Base-by-base conservation (phyloP, 2,888 invertebrate genomes). In the Leptopilina drosophilae region DNA sequence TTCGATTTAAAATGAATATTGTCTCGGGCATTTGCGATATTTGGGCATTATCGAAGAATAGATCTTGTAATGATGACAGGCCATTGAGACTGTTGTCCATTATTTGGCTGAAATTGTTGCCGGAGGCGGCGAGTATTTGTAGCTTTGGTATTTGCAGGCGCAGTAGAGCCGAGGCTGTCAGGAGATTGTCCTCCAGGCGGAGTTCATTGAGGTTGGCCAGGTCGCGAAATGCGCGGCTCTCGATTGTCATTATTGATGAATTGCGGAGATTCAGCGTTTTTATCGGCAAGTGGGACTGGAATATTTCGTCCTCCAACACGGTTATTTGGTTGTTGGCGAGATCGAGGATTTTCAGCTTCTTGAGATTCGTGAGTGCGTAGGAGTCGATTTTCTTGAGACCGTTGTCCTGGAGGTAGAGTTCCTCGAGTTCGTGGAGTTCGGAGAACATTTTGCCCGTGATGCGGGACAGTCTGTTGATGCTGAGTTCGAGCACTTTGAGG, bases 401-500 rank as follows among this genome's bases (percentile, higher is more conserved):
- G 90, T 98, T 98, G 84, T 95, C 93, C 62, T 96, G 94, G 77
- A 98, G 92, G 90, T 95, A 95, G 49, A 98, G 91, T 91, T 97
- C 97, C 92, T 97, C 96, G 64, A 98, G 92, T 85, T 95, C 95
- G 84, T 94, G 94, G 84, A 98, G 92, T 81, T 96, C 95, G n/a
- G 95, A 94, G 92, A 98, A 98, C 1, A 96, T 96, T 87, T 94
- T 94, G 82, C 94, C 94, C 7, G 94, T 94, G 83, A 98, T 93
- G 85, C 94, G 94, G 78, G 93, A 93, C 79, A 98, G 92, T 82
- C 94, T 94, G 92, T 98, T 98, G 84, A 94, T 94, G 89, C 96
- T 96, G 81, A 98, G 91, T 88, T 97, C 97, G 84, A 98, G 93
- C 85, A 95, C 96, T 87, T 96, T 96, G 46, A 98, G 92, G 78